Evolutionary conservation across 2,888 invertebrate species (phyloP).

Genomic region (Aleiodes alternator): DNA sequence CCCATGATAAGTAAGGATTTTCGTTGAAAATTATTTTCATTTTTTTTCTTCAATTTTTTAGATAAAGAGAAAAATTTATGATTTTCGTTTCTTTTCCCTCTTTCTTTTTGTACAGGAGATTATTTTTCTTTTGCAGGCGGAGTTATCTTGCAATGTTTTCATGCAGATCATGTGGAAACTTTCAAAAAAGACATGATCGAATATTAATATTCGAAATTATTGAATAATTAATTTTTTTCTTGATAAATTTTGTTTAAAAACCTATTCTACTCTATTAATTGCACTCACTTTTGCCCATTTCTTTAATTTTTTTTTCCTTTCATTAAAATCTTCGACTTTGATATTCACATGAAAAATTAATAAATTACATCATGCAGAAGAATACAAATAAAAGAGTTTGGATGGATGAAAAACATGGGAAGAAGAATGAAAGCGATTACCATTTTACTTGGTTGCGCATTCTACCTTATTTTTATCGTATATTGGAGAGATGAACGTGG

Average conservation of each 20-base stretch:
- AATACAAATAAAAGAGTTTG: constrained; percentile 4
- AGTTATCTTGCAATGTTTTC: too few relatives aligned
- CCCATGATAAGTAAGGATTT: constrained; percentile 8
- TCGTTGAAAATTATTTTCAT: constrained; percentile 3
- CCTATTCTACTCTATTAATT: constrained; percentile 8
- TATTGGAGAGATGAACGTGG: constrained; percentile 12
- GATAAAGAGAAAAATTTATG: constrained; percentile 45
- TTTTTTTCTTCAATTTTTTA: neutral
- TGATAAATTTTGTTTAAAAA: too few relatives aligned
- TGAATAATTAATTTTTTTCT: neutral
- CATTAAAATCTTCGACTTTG: constrained; percentile 24
- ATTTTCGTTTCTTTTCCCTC: constrained; percentile 30
- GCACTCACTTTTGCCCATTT: neutral
- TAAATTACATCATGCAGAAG: constrained; percentile 1
- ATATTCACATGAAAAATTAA: constrained; percentile 11
- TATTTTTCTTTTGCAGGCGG: neutral
- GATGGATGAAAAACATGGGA: neutral
- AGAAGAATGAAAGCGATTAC: constrained; percentile 36
- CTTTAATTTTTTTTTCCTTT: too few relatives aligned
- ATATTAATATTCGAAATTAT: too few relatives aligned
- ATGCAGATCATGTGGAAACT: too few relatives aligned
- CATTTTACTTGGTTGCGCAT: constrained; percentile 25
- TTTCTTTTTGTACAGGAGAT: too few relatives aligned
- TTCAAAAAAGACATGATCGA: too few relatives aligned
- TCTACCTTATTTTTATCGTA: constrained; percentile 33